Evolutionary conservation across 2,113 vertebrate species (phyloP).

Genomic region (Psittacus erithacus): DNA sequence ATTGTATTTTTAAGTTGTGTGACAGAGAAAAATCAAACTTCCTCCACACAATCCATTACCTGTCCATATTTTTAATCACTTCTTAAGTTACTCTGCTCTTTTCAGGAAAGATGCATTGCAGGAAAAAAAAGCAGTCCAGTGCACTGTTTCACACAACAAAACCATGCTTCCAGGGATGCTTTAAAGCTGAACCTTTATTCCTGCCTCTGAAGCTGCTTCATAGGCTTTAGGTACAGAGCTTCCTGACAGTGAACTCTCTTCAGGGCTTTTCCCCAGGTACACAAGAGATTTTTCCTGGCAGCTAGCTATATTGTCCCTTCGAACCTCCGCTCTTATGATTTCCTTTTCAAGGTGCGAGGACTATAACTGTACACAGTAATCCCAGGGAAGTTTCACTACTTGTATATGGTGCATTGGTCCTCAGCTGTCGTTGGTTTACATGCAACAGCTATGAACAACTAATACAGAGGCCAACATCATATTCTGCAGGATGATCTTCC

Average conservation of each 20-base stretch:
- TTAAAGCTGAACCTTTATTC: neutral
- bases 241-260: neutral
- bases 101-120: neutral
- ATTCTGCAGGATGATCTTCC: neutral
- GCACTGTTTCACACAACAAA: neutral
- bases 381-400: neutral
- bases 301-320: neutral
- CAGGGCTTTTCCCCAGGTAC: neutral
- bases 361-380: neutral
- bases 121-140: neutral
- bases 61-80: neutral
- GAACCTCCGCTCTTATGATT: rapidly evolving
- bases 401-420: neutral
- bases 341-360: neutral
- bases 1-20: neutral
- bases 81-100: neutral
- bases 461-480: neutral
- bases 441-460: neutral
- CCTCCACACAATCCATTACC: neutral
- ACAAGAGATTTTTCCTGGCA: neutral
- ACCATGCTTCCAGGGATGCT: neutral
- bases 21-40: neutral
- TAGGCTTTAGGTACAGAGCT: neutral
- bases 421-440: neutral
- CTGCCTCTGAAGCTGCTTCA: neutral